Base-by-base conservation (phyloP, 2,113 vertebrate genomes). In the Caranx ignobilis region DNA sequence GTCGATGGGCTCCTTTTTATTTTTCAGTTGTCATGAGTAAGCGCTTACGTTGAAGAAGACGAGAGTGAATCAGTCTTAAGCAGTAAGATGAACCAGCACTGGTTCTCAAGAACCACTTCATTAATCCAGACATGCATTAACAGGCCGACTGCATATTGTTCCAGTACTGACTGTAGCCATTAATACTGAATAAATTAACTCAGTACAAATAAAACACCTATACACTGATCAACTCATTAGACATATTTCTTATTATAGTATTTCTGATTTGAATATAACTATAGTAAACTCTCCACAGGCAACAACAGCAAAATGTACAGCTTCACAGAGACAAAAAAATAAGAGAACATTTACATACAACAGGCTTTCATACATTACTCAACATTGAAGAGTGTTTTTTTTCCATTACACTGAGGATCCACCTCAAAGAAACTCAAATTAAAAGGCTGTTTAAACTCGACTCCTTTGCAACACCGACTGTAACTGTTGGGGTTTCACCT, bases 131-230 rank as follows among this genome's bases (percentile, higher is more conserved):
- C 91, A 91, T 92, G 91, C 89, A 74, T 63, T 39, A 50, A 85
- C 47, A 78, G 45, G n/a, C 59, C 62, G 59, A 76, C 77, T 88
- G 81, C 82, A 84, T 89, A 73, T 81, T 77, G 74, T 48, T 77
- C 66, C 68, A 52, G 70, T 77, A 67, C 50, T 45, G 79, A 71
- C 74, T 15, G 34, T 35, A 85, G 70, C 71, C 79, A 35, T 69
- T 55, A 91, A 91, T 86, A 92, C 90, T 90, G 88, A 88, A 91
- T 88, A 90, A 91, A 88, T 91, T 82, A 92, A 35, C 59, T 83
- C 62, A 89, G 87, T 89, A 92, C 88, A 93, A 91, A 91, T 85
- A 76, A 76, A 83, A 88, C 83, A 85, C 71, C 35, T 89, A 81
- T 80, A 82, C 75, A 83, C 35, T 8, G 56, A 86, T 71, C 43